Evolutionary conservation across 2,113 vertebrate genomes (phyloP), one percentile per base, ranked within the genome.

Genomic region (Bujurquina vittata): DNA sequence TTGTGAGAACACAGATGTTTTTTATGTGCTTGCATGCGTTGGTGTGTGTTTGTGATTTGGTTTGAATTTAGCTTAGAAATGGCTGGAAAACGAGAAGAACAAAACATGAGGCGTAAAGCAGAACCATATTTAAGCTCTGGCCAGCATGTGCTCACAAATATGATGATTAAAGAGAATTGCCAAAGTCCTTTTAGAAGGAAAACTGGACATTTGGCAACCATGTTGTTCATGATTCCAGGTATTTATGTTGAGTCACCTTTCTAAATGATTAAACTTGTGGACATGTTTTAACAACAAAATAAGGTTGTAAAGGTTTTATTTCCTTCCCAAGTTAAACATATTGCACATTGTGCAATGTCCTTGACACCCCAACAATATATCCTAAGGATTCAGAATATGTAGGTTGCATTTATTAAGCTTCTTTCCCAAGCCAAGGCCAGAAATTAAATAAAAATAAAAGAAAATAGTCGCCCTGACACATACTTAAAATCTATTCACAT

Each of bases 121-220:
- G 81, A 94, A 91, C 33, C 87, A 88, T 88, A 85, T 88, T 91
- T 88, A 63, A 56, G 79, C 80, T 85, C 35, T 67, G 82, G 84
- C 52, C 72, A 54, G 60, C 60, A 37, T 49, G 46, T 49, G 46
- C 57, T 60, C 26, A 72, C 67, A 72, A 54, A 54, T n/a, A 72
- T 33, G 52, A n/a, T 72, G 67, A 72, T 72, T 20, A 72, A 31
- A 52, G 43, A 12, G 3, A 20, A 31, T 72, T 54, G n/a, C 10
- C 46, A 52, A 52, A 18, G 49, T 7, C 49, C 6, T 18, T 72
- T 72, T 1, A 72, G 5, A 72, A 52, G 26, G 54, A 54, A 72
- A 33, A 33, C 18, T 29, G 8, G 10, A 54, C 46, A 31, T 72
- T 69, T 52, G 43, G 43, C 9, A 72, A 10, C 20, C 46, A n/a